Evolutionary conservation across 1,140 invertebrate genomes (phyloP).

Genomic region (Branchinecta lindahli): DNA sequence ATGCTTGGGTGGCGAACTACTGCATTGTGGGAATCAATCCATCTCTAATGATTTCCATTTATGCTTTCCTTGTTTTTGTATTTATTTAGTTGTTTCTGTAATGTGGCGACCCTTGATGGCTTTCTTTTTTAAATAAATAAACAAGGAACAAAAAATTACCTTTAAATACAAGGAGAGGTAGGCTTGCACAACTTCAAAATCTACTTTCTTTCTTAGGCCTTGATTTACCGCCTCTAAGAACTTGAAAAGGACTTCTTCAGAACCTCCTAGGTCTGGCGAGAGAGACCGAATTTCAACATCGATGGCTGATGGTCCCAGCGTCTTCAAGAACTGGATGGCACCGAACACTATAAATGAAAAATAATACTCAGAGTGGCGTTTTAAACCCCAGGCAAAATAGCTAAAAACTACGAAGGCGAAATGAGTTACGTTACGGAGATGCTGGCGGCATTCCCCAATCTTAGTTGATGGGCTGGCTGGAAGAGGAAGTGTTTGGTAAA

Average conservation of each 20-base stretch:
- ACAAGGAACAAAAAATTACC: conserved; percentile 27
- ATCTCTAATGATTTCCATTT: too few species aligned
- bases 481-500: too few species aligned
- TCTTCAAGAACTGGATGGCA: conserved; percentile 58
- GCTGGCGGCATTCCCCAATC: too few species aligned
- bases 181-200: conserved; percentile 84
- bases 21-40: too few species aligned
- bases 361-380: neutral
- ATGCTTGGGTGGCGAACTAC: too few species aligned
- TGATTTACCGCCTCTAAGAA: conserved; percentile 61
- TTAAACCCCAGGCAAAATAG: neutral
- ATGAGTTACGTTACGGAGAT: too few species aligned
- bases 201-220: conserved; percentile 53
- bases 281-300: conserved; percentile 78
- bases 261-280: conserved; percentile 49
- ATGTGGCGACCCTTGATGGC: too few species aligned
- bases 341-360: conserved; percentile 26
- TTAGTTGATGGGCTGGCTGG: too few species aligned
- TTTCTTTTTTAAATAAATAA: too few species aligned
- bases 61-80: too few species aligned
- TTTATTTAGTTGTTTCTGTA: too few species aligned
- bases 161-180: conserved; percentile 86
- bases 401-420: neutral
- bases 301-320: conserved; percentile 62
- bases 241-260: conserved; percentile 47